phyloP scores from a whole-genome alignment of 2,797 vertebrate genomes.

The Masticophis lateralis region DNA sequence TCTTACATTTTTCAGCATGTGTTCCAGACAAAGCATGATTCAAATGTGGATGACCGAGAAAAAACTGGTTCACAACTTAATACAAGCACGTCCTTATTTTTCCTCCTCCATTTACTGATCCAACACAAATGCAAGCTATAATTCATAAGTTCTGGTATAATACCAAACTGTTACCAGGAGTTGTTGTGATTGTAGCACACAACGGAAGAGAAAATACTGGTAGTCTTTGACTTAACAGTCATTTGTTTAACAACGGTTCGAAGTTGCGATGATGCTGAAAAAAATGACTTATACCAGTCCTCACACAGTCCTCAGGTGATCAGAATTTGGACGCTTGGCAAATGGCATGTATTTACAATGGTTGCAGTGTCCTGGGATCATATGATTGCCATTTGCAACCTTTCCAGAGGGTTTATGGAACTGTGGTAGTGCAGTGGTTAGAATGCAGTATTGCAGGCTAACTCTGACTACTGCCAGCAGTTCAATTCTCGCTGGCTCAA shows the following conservation, averaged over 20 bases:
- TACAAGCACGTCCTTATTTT: not conserved
- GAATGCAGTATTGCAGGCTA: not conserved
- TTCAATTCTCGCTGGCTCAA: not conserved
- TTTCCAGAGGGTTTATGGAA: not conserved
- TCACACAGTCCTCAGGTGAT: not conserved
- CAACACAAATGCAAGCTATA: not conserved
- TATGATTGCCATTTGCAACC: not conserved
- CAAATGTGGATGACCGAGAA: not conserved
- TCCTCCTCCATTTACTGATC: not conserved
- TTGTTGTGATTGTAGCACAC: not conserved
- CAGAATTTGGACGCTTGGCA: not conserved
- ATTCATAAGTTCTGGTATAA: not conserved
- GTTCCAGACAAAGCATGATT: not conserved
- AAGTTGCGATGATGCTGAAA: not conserved
- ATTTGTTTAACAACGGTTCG: not conserved
- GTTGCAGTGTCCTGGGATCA: not conserved
- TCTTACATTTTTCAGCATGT: not conserved
- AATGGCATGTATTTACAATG: not conserved
- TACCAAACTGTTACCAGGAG: too few species aligned
- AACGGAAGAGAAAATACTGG: not conserved
- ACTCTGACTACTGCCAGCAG: not conserved
- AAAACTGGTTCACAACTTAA: not conserved
- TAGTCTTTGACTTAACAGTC: not conserved
- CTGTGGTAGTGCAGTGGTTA: not conserved
- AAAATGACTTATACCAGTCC: not conserved